phyloP scores from a whole-genome alignment of 2,888 invertebrate genomes.

The Platerodrilus igneus region DNA sequence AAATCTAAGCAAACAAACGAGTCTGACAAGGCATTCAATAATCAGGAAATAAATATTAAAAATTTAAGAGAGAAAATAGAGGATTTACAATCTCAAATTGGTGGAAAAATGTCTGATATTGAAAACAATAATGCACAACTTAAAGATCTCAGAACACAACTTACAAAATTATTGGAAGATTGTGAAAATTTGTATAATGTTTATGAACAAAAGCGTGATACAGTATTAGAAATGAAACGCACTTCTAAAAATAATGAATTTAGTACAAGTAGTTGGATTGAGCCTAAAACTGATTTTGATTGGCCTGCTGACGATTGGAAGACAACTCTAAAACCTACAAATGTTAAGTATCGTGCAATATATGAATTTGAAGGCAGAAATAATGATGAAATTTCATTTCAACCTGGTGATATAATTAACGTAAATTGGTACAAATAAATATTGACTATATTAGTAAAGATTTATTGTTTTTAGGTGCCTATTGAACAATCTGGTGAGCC shows the following conservation, averaged over 20 bases:
- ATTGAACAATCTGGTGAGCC: conserved; percentile 85
- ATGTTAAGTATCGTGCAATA: conserved; percentile 77
- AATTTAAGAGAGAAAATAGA: conserved; percentile 63
- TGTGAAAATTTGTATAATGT: conserved; percentile 62
- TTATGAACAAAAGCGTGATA: conserved; percentile 64
- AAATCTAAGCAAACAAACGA: conserved; percentile 58
- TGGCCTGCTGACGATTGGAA: conserved; percentile 52
- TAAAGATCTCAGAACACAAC: conserved; percentile 64
- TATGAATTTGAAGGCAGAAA: conserved; percentile 93
- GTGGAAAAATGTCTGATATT: conserved; percentile 73
- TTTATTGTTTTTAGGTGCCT: conserved; percentile 51
- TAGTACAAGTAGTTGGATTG: conserved; percentile 55
- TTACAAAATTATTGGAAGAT: conserved; percentile 62
- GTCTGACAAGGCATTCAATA: conserved; percentile 59
- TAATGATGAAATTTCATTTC: conserved; percentile 86
- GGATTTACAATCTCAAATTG: conserved; percentile 73
- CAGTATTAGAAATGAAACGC: conserved; percentile 48
- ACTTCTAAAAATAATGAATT: conserved; percentile 42
- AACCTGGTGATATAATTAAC: conserved; percentile 88
- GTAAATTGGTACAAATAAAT: conserved; percentile 57
- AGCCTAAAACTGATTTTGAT: conserved; percentile 37
- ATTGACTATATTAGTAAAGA: conserved; percentile 22
- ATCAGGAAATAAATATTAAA: conserved; percentile 61
- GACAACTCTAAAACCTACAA: conserved; percentile 49
- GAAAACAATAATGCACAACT: conserved; percentile 75